Evolutionary conservation across 2,113 vertebrate genomes (phyloP), one percentile per base, ranked within the genome.

Genomic region (Synchiropus splendidus): DNA sequence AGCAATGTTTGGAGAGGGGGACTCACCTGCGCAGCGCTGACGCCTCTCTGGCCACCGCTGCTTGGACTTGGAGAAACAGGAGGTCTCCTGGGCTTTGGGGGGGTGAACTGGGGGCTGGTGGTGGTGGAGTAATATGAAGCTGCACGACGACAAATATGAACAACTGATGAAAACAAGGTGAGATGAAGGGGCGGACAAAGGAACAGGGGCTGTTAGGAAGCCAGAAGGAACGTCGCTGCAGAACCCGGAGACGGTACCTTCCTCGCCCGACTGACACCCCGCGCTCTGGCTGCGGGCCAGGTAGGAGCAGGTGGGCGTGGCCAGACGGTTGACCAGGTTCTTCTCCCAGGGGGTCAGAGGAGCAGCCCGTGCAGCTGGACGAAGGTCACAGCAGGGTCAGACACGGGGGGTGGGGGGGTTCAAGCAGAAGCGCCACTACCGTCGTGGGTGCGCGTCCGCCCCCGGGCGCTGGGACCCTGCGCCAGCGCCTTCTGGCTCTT

Each of bases 81-180:
- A 4, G 21, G 21, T 27, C 12, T 45, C 43, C 12, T 18, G 43
- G 15, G 16, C 12, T 16, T 35, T 31, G 33, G 43, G 31, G 32
- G 32, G 16, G 30, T 18, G 27, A 81, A 81, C 78, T 80, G 81
- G 44, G 12, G 13, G 51, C 36, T 45, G 63, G 84, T 79, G 78
- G 81, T 89, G 84, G 89, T 84, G 79, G 89, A 86, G 83, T 91
- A 92, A 84, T 85, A 93, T 85, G 92, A 96, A 77, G 86, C 94
- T 98, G 92, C 92, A 89, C 91, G 91, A 70, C 86, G 92, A 93
- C 94, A 98, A 89, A 95, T 70, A 85, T 89, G 92, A 79, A 91
- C 89, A 86, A 90, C 93, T 96, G 85, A 84, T 79, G 61, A 76
- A 62, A 55, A 77, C 80, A 50, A 18, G 51, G 64, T 43, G 69